phyloP scores from a whole-genome alignment of 2,113 vertebrate species.

The Nyctereutes procyonoides region DNA sequence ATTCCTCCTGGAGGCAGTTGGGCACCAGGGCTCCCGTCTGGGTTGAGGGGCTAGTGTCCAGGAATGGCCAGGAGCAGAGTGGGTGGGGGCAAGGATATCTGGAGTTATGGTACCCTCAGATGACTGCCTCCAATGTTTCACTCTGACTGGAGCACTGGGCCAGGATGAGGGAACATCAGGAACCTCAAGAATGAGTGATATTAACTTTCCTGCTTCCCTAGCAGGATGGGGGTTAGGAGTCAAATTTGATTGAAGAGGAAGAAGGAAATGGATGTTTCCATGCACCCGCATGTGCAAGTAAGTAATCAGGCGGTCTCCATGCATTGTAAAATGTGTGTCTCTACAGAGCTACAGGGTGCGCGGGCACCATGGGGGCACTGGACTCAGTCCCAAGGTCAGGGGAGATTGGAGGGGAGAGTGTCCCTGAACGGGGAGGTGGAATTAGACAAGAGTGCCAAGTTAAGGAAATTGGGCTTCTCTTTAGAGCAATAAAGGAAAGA shows the following conservation, averaged over 20 bases:
- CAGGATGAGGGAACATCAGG: background rate
- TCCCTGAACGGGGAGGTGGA: background rate
- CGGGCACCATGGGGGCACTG: too few species aligned
- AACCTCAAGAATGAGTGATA: background rate
- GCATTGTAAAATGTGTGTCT: too few species aligned
- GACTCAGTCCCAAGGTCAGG: background rate
- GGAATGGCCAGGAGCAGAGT: background rate
- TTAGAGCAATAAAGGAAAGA: background rate
- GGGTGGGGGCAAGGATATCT: background rate
- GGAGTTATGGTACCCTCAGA: background rate
- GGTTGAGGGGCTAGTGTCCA: background rate
- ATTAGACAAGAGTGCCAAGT: background rate
- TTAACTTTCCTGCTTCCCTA: background rate
- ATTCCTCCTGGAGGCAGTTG: background rate
- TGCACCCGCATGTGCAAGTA: rapidly evolving
- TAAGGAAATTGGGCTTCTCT: background rate
- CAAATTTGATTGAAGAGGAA: background rate
- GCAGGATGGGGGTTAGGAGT: background rate
- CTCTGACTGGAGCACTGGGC: background rate
- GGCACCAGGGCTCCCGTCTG: background rate
- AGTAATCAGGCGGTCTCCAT: background rate
- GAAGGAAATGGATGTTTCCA: rapidly evolving
- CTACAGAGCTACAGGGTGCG: rapidly evolving
- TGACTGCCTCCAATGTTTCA: rapidly evolving
- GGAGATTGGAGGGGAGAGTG: background rate